These are phyloP conservation scores for Phalacrocorax brasilianus DNA, from an alignment of 2,113 vertebrate species.

Conservation along the genomic window DNA sequence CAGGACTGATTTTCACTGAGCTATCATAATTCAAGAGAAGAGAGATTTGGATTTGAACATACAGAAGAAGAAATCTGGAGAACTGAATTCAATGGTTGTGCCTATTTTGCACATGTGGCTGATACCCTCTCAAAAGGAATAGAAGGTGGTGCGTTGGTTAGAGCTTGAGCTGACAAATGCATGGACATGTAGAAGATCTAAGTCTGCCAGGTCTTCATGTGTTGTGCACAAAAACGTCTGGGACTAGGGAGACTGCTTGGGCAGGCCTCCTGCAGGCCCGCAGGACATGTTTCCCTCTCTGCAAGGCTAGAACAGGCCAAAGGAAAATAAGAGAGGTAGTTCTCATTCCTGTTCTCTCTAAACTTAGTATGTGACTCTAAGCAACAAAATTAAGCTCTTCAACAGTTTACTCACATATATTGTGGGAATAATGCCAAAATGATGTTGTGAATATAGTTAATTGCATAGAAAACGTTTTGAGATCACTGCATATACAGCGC, in stretches of 20 bases:
- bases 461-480: neutral
- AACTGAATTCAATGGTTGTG: neutral
- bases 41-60: neutral
- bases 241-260: neutral
- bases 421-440: neutral
- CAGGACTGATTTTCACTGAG: neutral
- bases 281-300: neutral
- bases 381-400: neutral
- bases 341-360: neutral
- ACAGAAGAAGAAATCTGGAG: neutral
- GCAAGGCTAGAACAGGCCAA: neutral
- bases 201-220: neutral
- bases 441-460: neutral
- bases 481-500: neutral
- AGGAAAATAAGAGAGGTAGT: neutral
- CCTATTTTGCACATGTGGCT: neutral
- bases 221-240: neutral
- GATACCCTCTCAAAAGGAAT: neutral
- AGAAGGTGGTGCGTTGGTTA: neutral
- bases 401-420: neutral
- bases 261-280: neutral
- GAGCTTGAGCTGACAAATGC: neutral
- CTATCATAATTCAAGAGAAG: neutral
- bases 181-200: neutral
- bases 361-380: neutral